Evolutionary conservation across 1,140 invertebrate species (phyloP).

Genomic region (Drosophila nasuta): DNA sequence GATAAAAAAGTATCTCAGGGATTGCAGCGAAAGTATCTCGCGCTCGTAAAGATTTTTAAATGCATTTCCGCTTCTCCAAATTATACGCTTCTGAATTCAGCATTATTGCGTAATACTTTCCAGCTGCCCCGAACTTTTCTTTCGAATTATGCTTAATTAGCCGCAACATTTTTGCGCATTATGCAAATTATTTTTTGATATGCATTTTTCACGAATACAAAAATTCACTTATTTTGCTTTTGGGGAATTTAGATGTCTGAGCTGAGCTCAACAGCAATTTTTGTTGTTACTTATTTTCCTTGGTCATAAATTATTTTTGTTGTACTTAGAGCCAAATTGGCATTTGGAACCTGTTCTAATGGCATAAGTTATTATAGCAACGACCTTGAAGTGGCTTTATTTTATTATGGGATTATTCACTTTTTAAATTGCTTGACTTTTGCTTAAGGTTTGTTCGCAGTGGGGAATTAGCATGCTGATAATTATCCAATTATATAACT

Average conservation of each 20-base stretch:
- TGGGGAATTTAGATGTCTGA: slow-evolving; percentile 29
- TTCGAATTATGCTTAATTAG: slow-evolving; percentile 22
- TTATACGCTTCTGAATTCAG: slow-evolving; percentile 18
- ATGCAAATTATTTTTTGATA: slow-evolving; percentile 37
- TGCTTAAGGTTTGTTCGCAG: too few relatives aligned
- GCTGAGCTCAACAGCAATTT: slow-evolving; percentile 29
- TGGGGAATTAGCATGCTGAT: neutral
- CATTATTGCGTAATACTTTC: slow-evolving; percentile 24
- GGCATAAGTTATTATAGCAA: slow-evolving; percentile 12
- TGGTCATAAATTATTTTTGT: slow-evolving; percentile 21
- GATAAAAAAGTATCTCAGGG: slow-evolving; percentile 9
- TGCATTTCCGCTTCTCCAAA: slow-evolving; percentile 30
- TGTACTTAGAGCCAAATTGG: slow-evolving; percentile 19
- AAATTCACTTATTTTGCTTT: slow-evolving; percentile 8
- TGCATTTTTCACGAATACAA: neutral
- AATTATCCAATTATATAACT: slow-evolving; percentile 10
- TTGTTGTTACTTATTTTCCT: slow-evolving; percentile 8
- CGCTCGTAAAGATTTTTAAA: slow-evolving; percentile 22
- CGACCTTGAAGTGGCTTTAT: slow-evolving; percentile 26
- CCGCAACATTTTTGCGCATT: slow-evolving; percentile 28
- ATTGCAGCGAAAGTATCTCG: slow-evolving; percentile 33
- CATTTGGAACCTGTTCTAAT: slow-evolving; percentile 30
- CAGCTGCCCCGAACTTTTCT: slow-evolving; percentile 23
- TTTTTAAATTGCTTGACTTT: slow-evolving; percentile 2
- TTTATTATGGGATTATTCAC: slow-evolving; percentile 21